phyloP scores from a whole-genome alignment of 2,797 vertebrate genomes.

The Smutsia gigantea region DNA sequence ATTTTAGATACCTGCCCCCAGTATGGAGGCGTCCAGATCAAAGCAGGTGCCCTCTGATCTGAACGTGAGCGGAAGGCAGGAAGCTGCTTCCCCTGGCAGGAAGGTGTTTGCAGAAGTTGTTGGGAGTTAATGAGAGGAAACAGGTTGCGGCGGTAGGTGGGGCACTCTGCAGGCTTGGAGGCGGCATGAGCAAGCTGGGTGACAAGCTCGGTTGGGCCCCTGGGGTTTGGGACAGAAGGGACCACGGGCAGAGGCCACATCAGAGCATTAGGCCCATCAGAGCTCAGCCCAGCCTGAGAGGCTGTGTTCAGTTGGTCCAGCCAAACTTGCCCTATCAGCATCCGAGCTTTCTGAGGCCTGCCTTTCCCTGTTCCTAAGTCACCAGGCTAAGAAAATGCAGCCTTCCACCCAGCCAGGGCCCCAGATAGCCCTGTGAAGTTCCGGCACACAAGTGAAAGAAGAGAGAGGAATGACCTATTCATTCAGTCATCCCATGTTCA shows the following conservation, averaged over 20 bases:
- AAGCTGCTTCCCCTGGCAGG: background rate
- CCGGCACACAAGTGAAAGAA: background rate
- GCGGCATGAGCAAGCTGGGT: background rate
- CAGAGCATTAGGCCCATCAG: background rate
- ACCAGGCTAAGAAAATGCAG: constrained; percentile 8
- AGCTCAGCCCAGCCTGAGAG: background rate
- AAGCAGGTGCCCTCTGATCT: background rate
- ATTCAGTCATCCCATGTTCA: background rate
- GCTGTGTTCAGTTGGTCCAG: background rate
- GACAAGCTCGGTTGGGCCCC: background rate
- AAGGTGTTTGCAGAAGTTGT: constrained; percentile 1
- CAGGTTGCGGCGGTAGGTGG: background rate
- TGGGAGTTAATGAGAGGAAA: background rate
- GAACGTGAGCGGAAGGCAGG: background rate
- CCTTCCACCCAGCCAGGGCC: background rate
- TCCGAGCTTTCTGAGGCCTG: constrained; percentile 25
- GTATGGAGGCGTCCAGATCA: background rate
- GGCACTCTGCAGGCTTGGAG: background rate
- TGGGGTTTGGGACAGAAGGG: background rate
- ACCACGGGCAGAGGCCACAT: background rate
- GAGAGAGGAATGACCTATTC: background rate
- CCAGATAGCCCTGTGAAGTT: background rate
- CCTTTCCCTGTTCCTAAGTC: constrained; percentile 52
- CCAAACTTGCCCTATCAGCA: background rate
- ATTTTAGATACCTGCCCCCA: background rate